These are phyloP conservation scores for Neosalanx taihuensis DNA, from an alignment of 2,797 vertebrate genomes.

Conservation along the genomic window DNA sequence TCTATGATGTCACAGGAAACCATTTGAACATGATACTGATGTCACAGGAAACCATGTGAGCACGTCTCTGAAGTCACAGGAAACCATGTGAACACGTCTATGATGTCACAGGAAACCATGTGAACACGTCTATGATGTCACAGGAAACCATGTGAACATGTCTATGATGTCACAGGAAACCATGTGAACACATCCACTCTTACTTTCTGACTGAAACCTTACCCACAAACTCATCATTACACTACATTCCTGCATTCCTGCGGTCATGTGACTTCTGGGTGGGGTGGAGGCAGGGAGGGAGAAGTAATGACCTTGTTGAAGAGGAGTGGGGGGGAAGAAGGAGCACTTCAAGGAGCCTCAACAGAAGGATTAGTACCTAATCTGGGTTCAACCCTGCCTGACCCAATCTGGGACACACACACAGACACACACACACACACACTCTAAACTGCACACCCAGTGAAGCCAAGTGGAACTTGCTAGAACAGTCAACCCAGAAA, in stretches of 20 bases:
- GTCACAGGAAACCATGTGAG: too few relatives aligned
- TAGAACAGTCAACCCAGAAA: neutral
- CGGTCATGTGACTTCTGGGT: constrained; percentile 60
- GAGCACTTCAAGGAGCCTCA: constrained; percentile 61
- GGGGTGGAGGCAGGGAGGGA: constrained; percentile 3
- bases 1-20: too few relatives aligned
- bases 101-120: too few relatives aligned
- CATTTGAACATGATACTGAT: too few relatives aligned
- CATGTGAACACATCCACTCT: constrained; percentile 44
- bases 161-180: constrained; percentile 35
- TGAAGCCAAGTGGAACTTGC: constrained; percentile 12
- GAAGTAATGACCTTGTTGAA: constrained; percentile 6
- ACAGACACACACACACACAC: constrained; percentile 42
- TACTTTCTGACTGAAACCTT: constrained; percentile 13
- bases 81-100: too few relatives aligned
- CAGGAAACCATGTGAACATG: too few relatives aligned
- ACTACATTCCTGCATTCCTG: constrained; percentile 48
- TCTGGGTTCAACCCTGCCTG: constrained; percentile 65
- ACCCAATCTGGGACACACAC: constrained; percentile 62
- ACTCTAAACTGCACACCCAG: constrained; percentile 60
- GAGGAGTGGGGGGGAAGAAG: constrained; percentile 4
- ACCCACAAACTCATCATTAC: constrained; percentile 45
- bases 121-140: too few relatives aligned
- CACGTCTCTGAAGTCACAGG: too few relatives aligned
- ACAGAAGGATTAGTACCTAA: constrained; percentile 72